These are phyloP conservation scores for Ptychobarbus kaznakovi DNA, from an alignment of 2,797 vertebrate genomes.

Conservation along the genomic window DNA sequence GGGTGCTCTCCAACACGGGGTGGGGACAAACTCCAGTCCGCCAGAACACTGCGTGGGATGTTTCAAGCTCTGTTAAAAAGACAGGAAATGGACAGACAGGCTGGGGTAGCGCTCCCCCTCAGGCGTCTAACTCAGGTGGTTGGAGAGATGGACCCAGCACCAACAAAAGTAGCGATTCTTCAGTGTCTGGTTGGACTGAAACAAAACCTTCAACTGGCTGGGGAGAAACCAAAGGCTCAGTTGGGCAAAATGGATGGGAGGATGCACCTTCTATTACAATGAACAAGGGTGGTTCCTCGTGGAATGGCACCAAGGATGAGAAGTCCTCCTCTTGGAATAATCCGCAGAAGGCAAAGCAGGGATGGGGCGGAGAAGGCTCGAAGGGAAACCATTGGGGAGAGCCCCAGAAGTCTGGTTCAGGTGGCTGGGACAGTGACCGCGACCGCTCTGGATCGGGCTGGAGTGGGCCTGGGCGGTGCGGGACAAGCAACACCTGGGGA, in stretches of 20 bases:
- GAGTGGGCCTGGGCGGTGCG: conserved; percentile 83
- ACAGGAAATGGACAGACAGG: conserved; percentile 85
- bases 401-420: conserved; percentile 85
- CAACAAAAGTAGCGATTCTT: conserved; percentile 79
- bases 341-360: conserved; percentile 85
- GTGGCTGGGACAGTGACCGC: conserved; percentile 87
- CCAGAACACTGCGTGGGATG: conserved; percentile 97
- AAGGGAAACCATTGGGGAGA: conserved; percentile 92
- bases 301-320: conserved; percentile 90
- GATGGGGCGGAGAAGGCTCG: conserved; percentile 84
- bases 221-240: conserved; percentile 87
- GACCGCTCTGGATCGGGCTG: conserved; percentile 92
- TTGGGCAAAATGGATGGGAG: conserved; percentile 87
- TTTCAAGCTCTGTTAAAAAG: conserved; percentile 84
- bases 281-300: conserved; percentile 83
- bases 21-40: conserved; percentile 98
- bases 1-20: conserved; percentile 95
- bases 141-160: conserved; percentile 83
- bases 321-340: conserved; percentile 89
- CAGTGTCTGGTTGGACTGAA: conserved; percentile 89
- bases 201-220: conserved; percentile 86
- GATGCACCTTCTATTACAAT: conserved; percentile 82
- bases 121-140: conserved; percentile 86
- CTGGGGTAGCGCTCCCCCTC: conserved; percentile 84
- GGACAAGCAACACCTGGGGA: conserved; percentile 80